Percentiles rank a stretch among this genome's conserved stretches.
Conservation (phyloP, 23 tunicate species). For the Ciona savignyi region DNA sequence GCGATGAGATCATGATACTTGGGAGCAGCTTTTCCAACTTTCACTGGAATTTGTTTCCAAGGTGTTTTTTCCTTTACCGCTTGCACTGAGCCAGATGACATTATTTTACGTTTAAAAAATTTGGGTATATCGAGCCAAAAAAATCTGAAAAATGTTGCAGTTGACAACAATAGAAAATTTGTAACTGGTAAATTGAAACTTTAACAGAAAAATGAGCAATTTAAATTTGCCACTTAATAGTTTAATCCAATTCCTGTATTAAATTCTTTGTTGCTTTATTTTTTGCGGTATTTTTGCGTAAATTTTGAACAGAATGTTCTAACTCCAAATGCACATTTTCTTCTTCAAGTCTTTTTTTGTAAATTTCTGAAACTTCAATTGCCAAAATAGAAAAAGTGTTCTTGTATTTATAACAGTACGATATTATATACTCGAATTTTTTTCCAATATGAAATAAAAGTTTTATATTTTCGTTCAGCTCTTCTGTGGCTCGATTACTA, state of each 20-base stretch:
- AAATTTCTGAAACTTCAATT: slow-evolving; percentile 40
- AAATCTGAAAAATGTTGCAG: too few relatives aligned
- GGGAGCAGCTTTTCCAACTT: slow-evolving; percentile 34
- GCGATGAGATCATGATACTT: slow-evolving; percentile 43
- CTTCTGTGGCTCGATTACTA: neutral
- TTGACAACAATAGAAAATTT: neutral
- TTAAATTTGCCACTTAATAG: too few relatives aligned
- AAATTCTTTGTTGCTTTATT: neutral
- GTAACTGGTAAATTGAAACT: neutral
- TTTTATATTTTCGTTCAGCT: slow-evolving; percentile 5
- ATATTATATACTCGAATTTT: slow-evolving; percentile 48
- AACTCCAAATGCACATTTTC: neutral
- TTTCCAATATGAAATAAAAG: slow-evolving; percentile 35
- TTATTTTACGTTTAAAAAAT: neutral
- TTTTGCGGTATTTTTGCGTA: neutral
- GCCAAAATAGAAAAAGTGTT: slow-evolving; percentile 31
- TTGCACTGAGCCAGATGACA: neutral
- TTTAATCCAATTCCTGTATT: slow-evolving; percentile 7
- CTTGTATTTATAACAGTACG: slow-evolving; percentile 18
- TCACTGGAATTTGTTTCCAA: slow-evolving; percentile 63
- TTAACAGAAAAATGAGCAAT: neutral
- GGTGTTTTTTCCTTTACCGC: neutral
- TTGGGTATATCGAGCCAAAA: neutral
- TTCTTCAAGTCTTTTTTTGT: slow-evolving; percentile 19
- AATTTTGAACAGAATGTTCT: neutral